Percentiles rank a stretch among this genome's conserved stretches.
Conservation (phyloP, 2,113 vertebrate species). For the Gopherus evgoodei region DNA sequence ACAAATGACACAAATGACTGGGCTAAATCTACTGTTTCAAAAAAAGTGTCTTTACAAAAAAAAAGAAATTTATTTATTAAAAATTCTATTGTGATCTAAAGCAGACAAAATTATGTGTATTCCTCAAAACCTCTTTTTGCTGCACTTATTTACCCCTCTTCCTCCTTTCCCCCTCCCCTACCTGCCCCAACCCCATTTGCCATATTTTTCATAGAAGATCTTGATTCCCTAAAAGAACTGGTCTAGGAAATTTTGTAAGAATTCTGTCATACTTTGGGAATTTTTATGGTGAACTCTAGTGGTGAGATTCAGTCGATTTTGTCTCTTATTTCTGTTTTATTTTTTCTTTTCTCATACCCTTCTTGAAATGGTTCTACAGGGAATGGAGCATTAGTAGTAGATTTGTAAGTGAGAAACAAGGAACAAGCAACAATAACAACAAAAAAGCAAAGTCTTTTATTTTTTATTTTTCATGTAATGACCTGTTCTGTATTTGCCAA, state of each 20-base stretch:
- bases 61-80: slow-evolving; percentile 99
- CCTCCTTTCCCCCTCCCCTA: slow-evolving; percentile 57
- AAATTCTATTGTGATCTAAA: slow-evolving; percentile 99
- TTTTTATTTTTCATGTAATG: slow-evolving; percentile 92
- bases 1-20: slow-evolving; percentile 92
- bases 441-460: slow-evolving; percentile 77
- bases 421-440: slow-evolving; percentile 35
- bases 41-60: slow-evolving; percentile 99
- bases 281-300: slow-evolving; percentile 89
- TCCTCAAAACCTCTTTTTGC: slow-evolving; percentile 94
- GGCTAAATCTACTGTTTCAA: slow-evolving; percentile 98
- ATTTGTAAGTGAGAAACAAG: slow-evolving; percentile 84
- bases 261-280: slow-evolving; percentile 84
- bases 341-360: slow-evolving; percentile 78
- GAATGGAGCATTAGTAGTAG: slow-evolving; percentile 91
- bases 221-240: slow-evolving; percentile 78
- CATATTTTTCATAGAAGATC: slow-evolving; percentile 83
- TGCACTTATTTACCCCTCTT: slow-evolving; percentile 84
- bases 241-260: slow-evolving; percentile 86
- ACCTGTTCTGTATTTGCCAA: slow-evolving; percentile 85
- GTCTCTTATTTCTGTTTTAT: slow-evolving; percentile 75
- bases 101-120: slow-evolving; percentile 93
- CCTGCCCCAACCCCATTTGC: slow-evolving; percentile 61
- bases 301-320: slow-evolving; percentile 86
- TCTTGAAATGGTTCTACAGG: slow-evolving; percentile 80